A percentile compares a stretch with the other conserved stretches of the same genome.
These are phyloP conservation scores for Notechis scutatus DNA, from an alignment of 2,113 vertebrate genomes.

Conservation along the genomic window DNA sequence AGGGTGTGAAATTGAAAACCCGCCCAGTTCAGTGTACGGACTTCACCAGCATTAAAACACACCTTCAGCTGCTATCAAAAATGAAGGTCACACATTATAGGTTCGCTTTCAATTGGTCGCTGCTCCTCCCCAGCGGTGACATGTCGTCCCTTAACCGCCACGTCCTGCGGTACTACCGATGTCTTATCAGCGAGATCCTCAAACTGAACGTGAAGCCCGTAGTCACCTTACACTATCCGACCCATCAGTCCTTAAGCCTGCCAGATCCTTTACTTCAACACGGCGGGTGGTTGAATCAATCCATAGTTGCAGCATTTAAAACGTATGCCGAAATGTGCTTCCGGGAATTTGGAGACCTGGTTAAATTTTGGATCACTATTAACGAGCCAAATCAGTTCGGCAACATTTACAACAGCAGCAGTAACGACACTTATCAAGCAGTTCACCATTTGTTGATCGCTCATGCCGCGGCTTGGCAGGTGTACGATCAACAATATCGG, in stretches of 20 bases:
- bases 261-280: slow-evolving; percentile 70
- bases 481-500: slow-evolving; percentile 72
- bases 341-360: slow-evolving; percentile 80
- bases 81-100: slow-evolving; percentile 85
- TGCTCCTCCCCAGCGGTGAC: slow-evolving; percentile 83
- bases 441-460: slow-evolving; percentile 86
- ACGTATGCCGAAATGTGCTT: slow-evolving; percentile 86
- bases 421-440: slow-evolving; percentile 72
- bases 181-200: slow-evolving; percentile 79
- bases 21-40: slow-evolving; percentile 85
- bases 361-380: slow-evolving; percentile 90
- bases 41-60: slow-evolving; percentile 82
- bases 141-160: slow-evolving; percentile 73
- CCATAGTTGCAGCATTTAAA: slow-evolving; percentile 78
- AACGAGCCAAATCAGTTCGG: slow-evolving; percentile 89
- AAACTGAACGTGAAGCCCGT: slow-evolving; percentile 73
- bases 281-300: slow-evolving; percentile 86
- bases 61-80: slow-evolving; percentile 76
- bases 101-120: slow-evolving; percentile 92
- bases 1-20: slow-evolving; percentile 79
- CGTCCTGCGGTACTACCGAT: slow-evolving; percentile 86
- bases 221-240: slow-evolving; percentile 87
- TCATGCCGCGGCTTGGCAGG: slow-evolving; percentile 84
- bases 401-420: slow-evolving; percentile 70
- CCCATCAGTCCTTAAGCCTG: slow-evolving; percentile 75